phyloP scores from a whole-genome alignment of 2,888 invertebrate species.

The Pegoplata infirma region DNA sequence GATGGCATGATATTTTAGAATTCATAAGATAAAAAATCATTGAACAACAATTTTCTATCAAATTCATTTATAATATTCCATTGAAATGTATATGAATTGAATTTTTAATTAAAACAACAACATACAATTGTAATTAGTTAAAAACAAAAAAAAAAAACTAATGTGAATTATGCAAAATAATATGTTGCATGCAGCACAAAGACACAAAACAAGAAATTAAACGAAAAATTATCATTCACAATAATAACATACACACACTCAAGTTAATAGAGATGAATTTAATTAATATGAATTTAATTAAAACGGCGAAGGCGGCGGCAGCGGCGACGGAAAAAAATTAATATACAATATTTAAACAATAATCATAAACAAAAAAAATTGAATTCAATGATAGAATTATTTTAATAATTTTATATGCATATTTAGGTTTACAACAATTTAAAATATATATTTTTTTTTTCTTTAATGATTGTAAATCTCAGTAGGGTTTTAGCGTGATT shows the following conservation, averaged over 20 bases:
- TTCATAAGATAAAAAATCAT: conserved; percentile 48
- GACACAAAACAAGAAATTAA: conserved; percentile 51
- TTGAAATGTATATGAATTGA: conserved; percentile 47
- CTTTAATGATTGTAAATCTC: neutral
- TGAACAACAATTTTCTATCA: conserved; percentile 11
- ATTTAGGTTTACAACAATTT: too few species aligned
- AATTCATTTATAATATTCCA: conserved; percentile 57
- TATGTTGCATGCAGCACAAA: conserved; percentile 64
- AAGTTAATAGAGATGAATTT: conserved; percentile 2
- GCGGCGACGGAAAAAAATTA: neutral
- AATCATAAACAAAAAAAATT: neutral
- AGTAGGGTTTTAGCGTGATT: neutral
- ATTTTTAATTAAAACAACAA: conserved; percentile 1
- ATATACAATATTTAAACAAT: neutral
- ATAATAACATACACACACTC: conserved; percentile 23
- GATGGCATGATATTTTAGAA: conserved; percentile 36
- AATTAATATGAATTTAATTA: conserved; percentile 37
- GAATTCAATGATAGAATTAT: neutral
- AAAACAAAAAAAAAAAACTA: conserved; percentile 37
- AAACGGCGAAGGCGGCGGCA: too few species aligned
- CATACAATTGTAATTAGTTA: conserved; percentile 55
- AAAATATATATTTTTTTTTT: neutral
- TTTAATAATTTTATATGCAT: too few species aligned
- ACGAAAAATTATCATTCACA: conserved; percentile 49
- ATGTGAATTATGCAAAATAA: conserved; percentile 63